phyloP scores from a whole-genome alignment of 1,140 invertebrate species.

The Drosophila biarmipes region DNA sequence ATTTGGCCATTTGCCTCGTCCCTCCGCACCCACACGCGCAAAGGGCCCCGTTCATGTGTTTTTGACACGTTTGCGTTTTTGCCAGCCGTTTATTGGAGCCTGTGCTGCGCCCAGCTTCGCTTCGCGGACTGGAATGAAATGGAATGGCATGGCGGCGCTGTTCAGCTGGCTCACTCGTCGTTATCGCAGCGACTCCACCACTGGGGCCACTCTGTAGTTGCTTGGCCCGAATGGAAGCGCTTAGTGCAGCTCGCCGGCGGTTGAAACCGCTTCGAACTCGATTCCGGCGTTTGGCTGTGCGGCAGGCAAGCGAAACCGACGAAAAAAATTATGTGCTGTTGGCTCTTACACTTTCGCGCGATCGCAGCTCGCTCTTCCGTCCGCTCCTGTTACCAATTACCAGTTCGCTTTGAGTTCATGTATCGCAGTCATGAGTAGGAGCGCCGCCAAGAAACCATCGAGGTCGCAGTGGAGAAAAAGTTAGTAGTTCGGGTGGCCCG shows the following conservation, averaged over 20 bases:
- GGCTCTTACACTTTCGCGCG: conserved; percentile 18
- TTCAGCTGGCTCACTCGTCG: conserved; percentile 45
- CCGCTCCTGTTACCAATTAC: conserved; percentile 3
- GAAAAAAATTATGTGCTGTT: conserved; percentile 19
- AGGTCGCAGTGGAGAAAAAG: conserved; percentile 40
- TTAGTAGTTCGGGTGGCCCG: conserved; percentile 44
- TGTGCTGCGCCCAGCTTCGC: conserved; percentile 23
- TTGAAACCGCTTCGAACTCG: conserved; percentile 75
- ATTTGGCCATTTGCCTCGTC: conserved; percentile 32
- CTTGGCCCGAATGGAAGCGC: conserved; percentile 62
- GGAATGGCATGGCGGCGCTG: conserved; percentile 8
- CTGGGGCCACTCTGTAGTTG: conserved; percentile 24
- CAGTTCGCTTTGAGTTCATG: background rate
- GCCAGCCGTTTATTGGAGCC: conserved; percentile 36
- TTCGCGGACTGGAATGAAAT: conserved; percentile 29
- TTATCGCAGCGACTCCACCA: conserved; percentile 33
- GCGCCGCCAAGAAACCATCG: conserved; percentile 34
- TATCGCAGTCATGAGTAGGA: conserved; percentile 21
- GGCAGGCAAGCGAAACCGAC: conserved; percentile 6
- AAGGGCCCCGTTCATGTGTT: conserved; percentile 35
- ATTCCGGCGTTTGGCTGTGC: conserved; percentile 57
- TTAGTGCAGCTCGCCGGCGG: conserved; percentile 53
- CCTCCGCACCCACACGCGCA: conserved; percentile 11
- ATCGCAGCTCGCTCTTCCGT: conserved; percentile 11
- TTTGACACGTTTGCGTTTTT: conserved; percentile 70